Conservation (phyloP, 2,113 vertebrate genomes). For the Isurus oxyrinchus region DNA sequence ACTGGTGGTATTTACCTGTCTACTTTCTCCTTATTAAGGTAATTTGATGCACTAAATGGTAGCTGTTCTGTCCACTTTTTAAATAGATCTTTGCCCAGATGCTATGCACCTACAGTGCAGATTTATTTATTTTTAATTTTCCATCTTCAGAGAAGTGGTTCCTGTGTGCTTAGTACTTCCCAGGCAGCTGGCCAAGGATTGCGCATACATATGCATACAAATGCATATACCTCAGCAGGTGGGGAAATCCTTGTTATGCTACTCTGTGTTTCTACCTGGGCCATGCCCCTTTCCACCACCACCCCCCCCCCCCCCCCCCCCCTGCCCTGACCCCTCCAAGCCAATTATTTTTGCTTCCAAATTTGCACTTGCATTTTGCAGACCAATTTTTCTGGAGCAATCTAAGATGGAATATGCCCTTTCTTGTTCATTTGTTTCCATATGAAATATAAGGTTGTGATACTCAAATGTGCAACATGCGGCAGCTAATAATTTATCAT, state of each 20-base stretch:
- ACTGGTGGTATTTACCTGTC: background rate
- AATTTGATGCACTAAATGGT: background rate
- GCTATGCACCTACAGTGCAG: background rate
- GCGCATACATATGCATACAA: background rate
- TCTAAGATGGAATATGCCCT: background rate
- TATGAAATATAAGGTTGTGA: background rate
- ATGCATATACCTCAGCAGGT: background rate
- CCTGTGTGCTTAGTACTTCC: background rate
- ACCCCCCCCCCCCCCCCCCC: no score
- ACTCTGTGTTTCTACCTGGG: background rate
- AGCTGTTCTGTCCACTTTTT: background rate
- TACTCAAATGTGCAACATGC: background rate
- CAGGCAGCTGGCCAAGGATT: background rate
- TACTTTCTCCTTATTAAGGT: background rate
- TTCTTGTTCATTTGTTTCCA: background rate
- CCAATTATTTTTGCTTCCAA: background rate
- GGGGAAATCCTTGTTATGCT: background rate
- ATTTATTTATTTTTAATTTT: background rate
- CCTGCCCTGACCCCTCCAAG: background rate
- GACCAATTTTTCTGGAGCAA: background rate
- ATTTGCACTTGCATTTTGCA: background rate
- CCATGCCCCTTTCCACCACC: no score
- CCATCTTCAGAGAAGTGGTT: background rate
- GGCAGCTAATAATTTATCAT: background rate
- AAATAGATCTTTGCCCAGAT: background rate